Evolutionary conservation across 1,140 invertebrate species (phyloP).

Genomic region (Bombus turneri): DNA sequence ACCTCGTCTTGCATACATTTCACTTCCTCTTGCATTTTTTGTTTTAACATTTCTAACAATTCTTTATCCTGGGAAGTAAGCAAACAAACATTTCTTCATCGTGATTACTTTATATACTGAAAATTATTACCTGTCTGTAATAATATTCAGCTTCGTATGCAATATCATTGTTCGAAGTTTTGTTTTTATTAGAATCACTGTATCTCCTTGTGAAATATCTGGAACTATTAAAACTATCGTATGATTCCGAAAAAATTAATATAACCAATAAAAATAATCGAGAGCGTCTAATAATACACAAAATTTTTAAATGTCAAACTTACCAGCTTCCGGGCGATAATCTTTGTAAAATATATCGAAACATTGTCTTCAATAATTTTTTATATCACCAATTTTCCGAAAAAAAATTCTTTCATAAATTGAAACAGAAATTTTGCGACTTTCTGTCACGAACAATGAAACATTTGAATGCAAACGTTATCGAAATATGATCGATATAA

Average conservation of each 20-base stretch:
- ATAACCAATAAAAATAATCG: background rate
- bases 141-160: constrained; percentile 69
- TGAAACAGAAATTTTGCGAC: constrained; percentile 39
- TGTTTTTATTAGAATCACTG: constrained; percentile 42
- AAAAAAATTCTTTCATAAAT: background rate
- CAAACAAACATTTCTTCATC: background rate
- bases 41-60: constrained; percentile 60
- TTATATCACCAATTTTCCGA: constrained; percentile 17
- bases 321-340: background rate
- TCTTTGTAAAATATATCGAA: constrained; percentile 26
- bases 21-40: constrained; percentile 69
- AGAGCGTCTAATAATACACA: background rate
- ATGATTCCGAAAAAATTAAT: background rate
- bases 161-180: constrained; percentile 22
- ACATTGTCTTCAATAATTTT: constrained; percentile 19
- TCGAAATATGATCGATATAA: constrained; percentile 6
- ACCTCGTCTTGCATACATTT: constrained; percentile 67
- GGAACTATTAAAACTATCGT: background rate
- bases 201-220: constrained; percentile 28
- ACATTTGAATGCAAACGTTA: constrained; percentile 25
- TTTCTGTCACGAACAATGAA: constrained; percentile 28
- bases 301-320: background rate
- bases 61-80: constrained; percentile 58
- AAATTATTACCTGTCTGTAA: constrained; percentile 64
- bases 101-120: background rate